Conservation (phyloP, 1,140 invertebrate species). For the Drosophila azteca region DNA sequence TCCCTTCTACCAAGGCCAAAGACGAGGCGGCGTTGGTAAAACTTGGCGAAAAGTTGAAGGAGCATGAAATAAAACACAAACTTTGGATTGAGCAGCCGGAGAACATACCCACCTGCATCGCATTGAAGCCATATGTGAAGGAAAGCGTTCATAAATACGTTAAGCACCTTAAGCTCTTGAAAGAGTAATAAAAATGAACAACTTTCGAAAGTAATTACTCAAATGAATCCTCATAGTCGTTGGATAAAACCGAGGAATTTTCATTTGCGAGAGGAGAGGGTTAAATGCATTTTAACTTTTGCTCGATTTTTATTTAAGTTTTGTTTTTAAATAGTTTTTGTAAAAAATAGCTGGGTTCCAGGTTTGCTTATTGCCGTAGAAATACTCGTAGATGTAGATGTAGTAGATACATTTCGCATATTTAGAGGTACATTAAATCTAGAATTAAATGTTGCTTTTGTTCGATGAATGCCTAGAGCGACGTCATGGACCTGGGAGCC, state of each 20-base stretch:
- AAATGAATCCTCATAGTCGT: neutral
- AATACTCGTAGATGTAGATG: constrained; percentile 43
- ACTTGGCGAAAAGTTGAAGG: constrained; percentile 88
- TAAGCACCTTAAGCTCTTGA: constrained; percentile 94
- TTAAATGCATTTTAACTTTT: constrained; percentile 3
- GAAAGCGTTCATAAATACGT: constrained; percentile 93
- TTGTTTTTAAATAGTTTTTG: constrained; percentile 54
- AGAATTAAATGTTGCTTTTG: constrained; percentile 51
- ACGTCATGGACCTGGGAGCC: constrained; percentile 10
- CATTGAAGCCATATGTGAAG: constrained; percentile 96
- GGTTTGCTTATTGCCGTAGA: constrained; percentile 53
- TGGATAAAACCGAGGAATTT: too few species aligned
- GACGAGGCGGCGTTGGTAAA: constrained; percentile 90
- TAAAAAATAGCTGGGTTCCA: constrained; percentile 53
- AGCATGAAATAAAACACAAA: constrained; percentile 93
- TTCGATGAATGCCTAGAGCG: constrained; percentile 1
- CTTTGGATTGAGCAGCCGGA: constrained; percentile 99
- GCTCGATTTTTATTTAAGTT: constrained; percentile 46
- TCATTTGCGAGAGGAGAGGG: too few species aligned
- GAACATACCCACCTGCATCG: constrained; percentile 97
- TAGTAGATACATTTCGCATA: constrained; percentile 58
- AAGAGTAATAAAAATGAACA: constrained; percentile 18
- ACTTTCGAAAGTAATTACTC: too few species aligned
- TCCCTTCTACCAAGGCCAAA: constrained; percentile 85
- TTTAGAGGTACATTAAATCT: constrained; percentile 51